Evolutionary conservation across 2,113 vertebrate genomes (phyloP).

Genomic region (Theropithecus gelada): DNA sequence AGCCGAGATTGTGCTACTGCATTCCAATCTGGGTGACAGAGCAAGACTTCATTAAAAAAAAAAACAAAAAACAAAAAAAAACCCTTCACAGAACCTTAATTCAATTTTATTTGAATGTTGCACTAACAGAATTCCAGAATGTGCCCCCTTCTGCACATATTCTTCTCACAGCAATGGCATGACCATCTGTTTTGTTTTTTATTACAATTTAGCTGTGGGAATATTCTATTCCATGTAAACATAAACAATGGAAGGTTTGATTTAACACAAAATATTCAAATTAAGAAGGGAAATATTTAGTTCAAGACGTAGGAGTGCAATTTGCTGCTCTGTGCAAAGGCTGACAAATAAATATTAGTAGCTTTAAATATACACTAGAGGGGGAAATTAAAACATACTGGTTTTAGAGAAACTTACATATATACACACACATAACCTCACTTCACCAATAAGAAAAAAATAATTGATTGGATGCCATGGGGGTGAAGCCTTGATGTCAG

Average conservation of each 20-base stretch:
- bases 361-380: neutral
- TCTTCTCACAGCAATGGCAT: neutral
- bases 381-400: neutral
- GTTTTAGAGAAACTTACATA: neutral
- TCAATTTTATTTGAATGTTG: constrained; percentile 47
- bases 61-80: neutral
- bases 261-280: constrained; percentile 54
- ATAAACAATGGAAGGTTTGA: constrained; percentile 49
- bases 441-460: constrained; percentile 43
- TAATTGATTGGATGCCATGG: neutral
- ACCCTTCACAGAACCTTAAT: neutral
- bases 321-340: neutral
- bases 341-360: neutral
- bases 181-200: constrained; percentile 51
- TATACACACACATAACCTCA: neutral
- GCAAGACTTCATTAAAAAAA: too few species aligned
- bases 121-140: constrained; percentile 31
- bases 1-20: too few species aligned
- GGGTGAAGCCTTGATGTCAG: constrained; percentile 54
- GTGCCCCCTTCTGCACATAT: neutral
- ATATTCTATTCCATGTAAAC: constrained; percentile 43
- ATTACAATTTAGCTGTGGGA: constrained; percentile 36
- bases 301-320: constrained; percentile 8
- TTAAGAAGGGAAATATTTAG: constrained; percentile 57
- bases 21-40: too few species aligned